Base-by-base conservation (phyloP, 2,113 vertebrate species). In the Tachysurus fulvidraco region DNA sequence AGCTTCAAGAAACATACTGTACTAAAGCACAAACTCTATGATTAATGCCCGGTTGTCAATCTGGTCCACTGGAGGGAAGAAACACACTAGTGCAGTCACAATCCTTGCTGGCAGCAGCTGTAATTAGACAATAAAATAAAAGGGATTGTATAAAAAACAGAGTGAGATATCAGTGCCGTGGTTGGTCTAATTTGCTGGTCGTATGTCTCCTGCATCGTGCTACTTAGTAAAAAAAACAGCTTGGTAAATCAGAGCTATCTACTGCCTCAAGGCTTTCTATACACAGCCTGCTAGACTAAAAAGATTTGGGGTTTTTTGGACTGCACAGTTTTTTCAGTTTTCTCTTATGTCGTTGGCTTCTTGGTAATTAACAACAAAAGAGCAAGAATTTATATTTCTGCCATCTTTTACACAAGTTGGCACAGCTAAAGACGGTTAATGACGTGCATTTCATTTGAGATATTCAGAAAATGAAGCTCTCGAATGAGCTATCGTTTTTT, bases 81-180 rank as follows among this genome's bases (percentile, higher is more conserved):
- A 59, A 67, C 46, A 81, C 23, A 46, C 23, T 30, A 28, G 54
- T 13, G 36, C 14, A 81, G 57, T 21, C 7, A 69, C 19, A 81
- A 19, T 85, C 85, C 17, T 78, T 60, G 81, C 77, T 77, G 73
- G 65, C 74, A 57, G 67, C n/a, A 65, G 69, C 83, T 86, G 86
- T 88, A 85, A 91, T 91, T 84, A 83, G 52, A 86, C 69, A 83
- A 74, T 88, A 69, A 73, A 36, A 85, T 62, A 84, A 88, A 64
- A 46, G n/a, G 77, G 44, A 76, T 30, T 71, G 21, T 64, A 44
- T 19, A 76, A 19, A 69, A 50, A 71, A 21, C 16, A 30, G 16
- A 86, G 44, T 44, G 46, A 87, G 85, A 73, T 52, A 84, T 67
- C 76, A 64, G 60, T 59, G 23, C 52, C 59, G 52, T 8, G 64